These are phyloP conservation scores for Chrysoperla carnea DNA, from an alignment of 1,140 invertebrate genomes.

Conservation along the genomic window DNA sequence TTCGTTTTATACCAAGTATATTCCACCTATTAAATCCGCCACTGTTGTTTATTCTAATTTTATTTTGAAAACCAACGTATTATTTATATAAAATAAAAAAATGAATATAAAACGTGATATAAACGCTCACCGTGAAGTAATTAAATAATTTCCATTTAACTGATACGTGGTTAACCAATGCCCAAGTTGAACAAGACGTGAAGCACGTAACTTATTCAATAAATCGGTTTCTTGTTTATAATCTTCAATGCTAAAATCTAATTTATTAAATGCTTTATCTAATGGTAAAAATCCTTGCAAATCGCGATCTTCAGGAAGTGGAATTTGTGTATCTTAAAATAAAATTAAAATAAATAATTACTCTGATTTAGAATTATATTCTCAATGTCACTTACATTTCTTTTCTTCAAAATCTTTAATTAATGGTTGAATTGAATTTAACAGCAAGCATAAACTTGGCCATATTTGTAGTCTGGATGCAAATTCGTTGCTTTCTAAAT, in stretches of 20 bases:
- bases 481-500: slow-evolving; percentile 39
- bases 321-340: slow-evolving; percentile 40
- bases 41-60: too few relatives aligned
- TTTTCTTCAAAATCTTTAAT: slow-evolving; percentile 26
- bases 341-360: slow-evolving; percentile 7
- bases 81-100: too few relatives aligned
- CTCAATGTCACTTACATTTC: slow-evolving; percentile 22
- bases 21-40: too few relatives aligned
- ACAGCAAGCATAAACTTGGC: slow-evolving; percentile 55
- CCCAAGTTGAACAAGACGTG: slow-evolving; percentile 30
- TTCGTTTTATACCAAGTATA: too few relatives aligned
- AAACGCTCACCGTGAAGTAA: slow-evolving; percentile 15
- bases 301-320: slow-evolving; percentile 62
- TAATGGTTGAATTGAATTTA: slow-evolving; percentile 42
- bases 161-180: slow-evolving; percentile 24
- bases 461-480: slow-evolving; percentile 51
- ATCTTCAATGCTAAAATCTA: slow-evolving; percentile 24
- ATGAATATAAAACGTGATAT: not conserved
- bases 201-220: slow-evolving; percentile 18
- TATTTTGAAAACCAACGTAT: too few relatives aligned
- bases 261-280: slow-evolving; percentile 34
- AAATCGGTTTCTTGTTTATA: slow-evolving; percentile 6
- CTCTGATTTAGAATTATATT: slow-evolving; percentile 6
- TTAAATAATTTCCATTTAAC: slow-evolving; percentile 23
- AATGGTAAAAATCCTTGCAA: slow-evolving; percentile 63